phyloP scores from a whole-genome alignment of 2,113 vertebrate species.

The Aix galericulata region DNA sequence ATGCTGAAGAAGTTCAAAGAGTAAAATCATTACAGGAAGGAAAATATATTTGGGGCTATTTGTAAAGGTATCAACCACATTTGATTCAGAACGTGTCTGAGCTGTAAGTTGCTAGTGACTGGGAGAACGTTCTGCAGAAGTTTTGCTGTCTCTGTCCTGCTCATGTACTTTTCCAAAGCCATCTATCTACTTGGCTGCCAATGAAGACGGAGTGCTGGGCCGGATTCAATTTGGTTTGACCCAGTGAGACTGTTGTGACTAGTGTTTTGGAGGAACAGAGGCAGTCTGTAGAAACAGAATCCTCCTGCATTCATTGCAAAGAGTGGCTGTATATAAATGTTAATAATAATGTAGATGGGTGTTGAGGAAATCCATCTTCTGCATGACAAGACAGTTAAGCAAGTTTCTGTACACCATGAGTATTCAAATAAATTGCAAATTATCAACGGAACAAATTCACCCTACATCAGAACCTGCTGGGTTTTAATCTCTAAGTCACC shows the following conservation, averaged over 20 bases:
- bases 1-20: not conserved
- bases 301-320: not conserved
- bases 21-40: not conserved
- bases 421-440: not conserved
- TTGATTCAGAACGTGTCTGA: not conserved
- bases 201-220: not conserved
- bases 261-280: not conserved
- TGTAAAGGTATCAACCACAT: not conserved
- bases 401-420: conserved; percentile 1
- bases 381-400: not conserved
- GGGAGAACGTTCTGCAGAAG: not conserved
- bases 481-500: conserved; percentile 4
- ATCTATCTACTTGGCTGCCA: not conserved
- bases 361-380: not conserved
- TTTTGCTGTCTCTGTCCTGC: not conserved
- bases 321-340: not conserved
- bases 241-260: not conserved
- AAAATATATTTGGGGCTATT: not conserved
- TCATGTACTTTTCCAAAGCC: not conserved
- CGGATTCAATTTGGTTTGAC: not conserved
- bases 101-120: not conserved
- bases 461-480: conserved; percentile 27
- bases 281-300: not conserved
- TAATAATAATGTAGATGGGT: not conserved
- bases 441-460: not conserved